These are phyloP conservation scores for Pristionchus fissidentatus DNA, from an alignment of 2,888 invertebrate species.

Conservation along the genomic window DNA sequence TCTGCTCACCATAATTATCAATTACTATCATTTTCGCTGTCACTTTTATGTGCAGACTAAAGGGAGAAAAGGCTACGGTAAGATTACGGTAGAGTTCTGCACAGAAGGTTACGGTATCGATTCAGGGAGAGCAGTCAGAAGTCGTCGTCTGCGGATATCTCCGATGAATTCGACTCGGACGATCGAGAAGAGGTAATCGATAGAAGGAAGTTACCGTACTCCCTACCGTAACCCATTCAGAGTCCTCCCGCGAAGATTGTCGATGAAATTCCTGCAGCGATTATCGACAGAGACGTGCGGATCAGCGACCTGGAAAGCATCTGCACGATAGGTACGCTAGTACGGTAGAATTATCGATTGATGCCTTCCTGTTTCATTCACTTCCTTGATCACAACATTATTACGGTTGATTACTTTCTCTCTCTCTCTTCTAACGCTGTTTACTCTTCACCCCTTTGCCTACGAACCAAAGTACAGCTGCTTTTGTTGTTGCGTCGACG, in stretches of 20 bases:
- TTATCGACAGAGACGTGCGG: not conserved
- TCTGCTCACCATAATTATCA: too few relatives aligned
- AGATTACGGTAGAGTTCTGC: conserved; percentile 27
- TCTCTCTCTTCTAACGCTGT: not conserved
- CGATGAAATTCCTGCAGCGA: not conserved
- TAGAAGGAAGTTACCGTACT: not conserved
- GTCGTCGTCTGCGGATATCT: conserved; percentile 10
- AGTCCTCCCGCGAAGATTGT: conserved; percentile 14
- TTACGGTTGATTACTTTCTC: not conserved
- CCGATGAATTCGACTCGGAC: conserved; percentile 40
- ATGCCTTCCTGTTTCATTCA: too few relatives aligned
- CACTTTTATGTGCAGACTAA: too few relatives aligned
- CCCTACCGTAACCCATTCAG: conserved; percentile 34
- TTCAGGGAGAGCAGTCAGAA: conserved; percentile 34
- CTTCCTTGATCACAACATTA: not conserved
- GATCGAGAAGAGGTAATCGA: conserved; percentile 16
- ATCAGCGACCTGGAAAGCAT: conserved; percentile 44
- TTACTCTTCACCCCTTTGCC: not conserved
- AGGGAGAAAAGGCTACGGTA: too few relatives aligned
- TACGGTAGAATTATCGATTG: not conserved
- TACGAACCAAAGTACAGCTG: not conserved
- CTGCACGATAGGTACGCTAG: conserved; percentile 44
- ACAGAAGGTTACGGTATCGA: not conserved
- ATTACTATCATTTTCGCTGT: too few relatives aligned
- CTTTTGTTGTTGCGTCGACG: not conserved